A percentile compares a stretch with the other conserved stretches of the same genome.
These are phyloP conservation scores for Candoia aspera DNA, from an alignment of 2,113 vertebrate genomes.

Conservation along the genomic window DNA sequence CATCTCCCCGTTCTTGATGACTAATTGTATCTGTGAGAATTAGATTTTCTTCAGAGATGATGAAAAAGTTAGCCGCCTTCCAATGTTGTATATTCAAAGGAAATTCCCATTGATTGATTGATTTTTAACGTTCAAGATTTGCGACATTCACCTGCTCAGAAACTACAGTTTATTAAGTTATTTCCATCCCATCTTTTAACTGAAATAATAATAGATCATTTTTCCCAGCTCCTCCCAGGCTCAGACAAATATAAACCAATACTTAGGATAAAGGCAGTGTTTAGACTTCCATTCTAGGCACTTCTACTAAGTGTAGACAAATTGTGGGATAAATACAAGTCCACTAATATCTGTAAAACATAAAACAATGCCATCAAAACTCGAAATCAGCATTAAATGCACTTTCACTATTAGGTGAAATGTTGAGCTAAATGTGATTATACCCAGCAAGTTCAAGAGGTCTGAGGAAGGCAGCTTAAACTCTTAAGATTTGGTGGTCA, in stretches of 20 bases:
- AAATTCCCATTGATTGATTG: neutral
- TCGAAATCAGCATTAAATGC: too few relatives aligned
- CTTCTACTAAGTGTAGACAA: neutral
- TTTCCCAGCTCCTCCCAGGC: neutral
- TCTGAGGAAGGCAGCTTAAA: neutral
- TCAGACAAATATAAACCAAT: neutral
- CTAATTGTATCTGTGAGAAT: slow-evolving; percentile 1
- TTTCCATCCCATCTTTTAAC: neutral
- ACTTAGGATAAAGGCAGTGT: neutral
- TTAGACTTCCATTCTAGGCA: neutral
- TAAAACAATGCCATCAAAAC: too few relatives aligned
- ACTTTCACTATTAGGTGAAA: neutral
- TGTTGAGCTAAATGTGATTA: neutral
- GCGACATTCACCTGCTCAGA: neutral
- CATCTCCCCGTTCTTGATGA: neutral
- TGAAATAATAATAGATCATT: neutral
- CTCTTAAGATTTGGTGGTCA: neutral
- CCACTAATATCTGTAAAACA: neutral
- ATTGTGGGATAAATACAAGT: neutral
- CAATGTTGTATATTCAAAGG: neutral
- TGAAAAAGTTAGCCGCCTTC: neutral
- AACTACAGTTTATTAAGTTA: neutral
- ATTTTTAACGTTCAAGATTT: neutral
- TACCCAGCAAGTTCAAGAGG: neutral
- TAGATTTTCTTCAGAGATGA: neutral